These are phyloP conservation scores for Phaedon cochleariae DNA, from an alignment of 2,888 invertebrate genomes.

Conservation along the genomic window DNA sequence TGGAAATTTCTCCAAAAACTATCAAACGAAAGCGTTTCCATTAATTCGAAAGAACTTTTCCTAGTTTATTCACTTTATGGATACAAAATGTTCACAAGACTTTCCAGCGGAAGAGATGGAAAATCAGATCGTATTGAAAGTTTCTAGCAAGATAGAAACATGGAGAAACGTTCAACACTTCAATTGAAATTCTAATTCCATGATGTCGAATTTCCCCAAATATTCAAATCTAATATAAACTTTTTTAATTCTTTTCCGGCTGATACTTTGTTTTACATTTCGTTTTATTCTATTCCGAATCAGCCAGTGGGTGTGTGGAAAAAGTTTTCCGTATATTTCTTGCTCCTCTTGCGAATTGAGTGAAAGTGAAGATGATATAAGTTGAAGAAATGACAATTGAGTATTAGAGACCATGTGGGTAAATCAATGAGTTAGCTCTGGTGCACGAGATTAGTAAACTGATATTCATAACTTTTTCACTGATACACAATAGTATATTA, in stretches of 20 bases:
- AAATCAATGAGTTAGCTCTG: too few species aligned
- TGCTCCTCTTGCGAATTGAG: neutral
- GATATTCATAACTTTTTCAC: too few species aligned
- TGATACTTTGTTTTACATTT: constrained; percentile 1
- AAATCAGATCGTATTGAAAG: neutral
- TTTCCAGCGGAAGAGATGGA: neutral
- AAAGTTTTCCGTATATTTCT: neutral
- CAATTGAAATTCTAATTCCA: constrained; percentile 5
- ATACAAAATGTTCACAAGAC: neutral
- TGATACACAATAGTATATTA: too few species aligned
- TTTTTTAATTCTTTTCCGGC: constrained; percentile 5
- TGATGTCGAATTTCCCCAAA: neutral
- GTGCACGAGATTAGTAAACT: too few species aligned
- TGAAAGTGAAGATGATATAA: neutral
- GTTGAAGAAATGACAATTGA: too few species aligned
- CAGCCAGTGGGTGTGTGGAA: neutral
- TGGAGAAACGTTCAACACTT: constrained; percentile 9
- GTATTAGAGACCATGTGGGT: too few species aligned
- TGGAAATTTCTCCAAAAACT: too few species aligned
- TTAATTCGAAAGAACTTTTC: neutral
- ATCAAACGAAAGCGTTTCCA: neutral
- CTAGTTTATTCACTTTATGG: neutral
- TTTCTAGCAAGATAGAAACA: neutral
- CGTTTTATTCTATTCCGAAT: neutral
- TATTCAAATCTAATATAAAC: constrained; percentile 12